These are phyloP conservation scores for Loxodonta africana DNA, from an alignment of 2,113 vertebrate genomes.

Conservation along the genomic window DNA sequence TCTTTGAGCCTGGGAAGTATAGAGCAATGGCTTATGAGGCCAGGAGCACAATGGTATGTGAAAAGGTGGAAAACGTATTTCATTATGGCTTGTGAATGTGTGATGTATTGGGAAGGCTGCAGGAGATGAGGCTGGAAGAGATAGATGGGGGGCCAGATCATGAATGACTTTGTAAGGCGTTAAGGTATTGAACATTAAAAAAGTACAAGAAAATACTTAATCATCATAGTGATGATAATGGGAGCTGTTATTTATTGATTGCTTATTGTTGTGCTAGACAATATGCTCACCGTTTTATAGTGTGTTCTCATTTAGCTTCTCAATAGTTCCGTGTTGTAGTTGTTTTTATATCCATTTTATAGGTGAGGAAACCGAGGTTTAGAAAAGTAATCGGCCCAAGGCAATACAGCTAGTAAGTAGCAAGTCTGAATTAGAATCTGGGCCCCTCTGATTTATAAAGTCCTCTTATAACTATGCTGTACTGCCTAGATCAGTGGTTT, in stretches of 20 bases:
- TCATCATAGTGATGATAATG: neutral
- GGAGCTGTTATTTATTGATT: neutral
- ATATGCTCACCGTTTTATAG: neutral
- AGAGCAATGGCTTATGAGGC: neutral
- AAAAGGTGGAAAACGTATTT: neutral
- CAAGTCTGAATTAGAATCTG: neutral
- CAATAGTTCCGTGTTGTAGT: neutral
- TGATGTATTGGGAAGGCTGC: neutral
- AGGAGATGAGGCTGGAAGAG: neutral
- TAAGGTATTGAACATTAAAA: neutral
- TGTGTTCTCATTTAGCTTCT: slow-evolving; percentile 8
- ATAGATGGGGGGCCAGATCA: neutral
- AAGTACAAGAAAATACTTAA: neutral
- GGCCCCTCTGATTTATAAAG: neutral
- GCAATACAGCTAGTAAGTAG: neutral
- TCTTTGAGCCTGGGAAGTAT: neutral
- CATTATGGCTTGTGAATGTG: neutral
- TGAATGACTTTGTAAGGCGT: neutral
- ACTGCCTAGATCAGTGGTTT: neutral
- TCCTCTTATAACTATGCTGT: neutral
- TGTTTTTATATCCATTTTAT: neutral
- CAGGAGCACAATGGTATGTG: neutral
- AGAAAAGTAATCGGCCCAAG: neutral
- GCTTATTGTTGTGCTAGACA: neutral
- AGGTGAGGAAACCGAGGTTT: neutral